phyloP scores from a whole-genome alignment of 2,797 vertebrate genomes.

The Dermochelys coriacea region DNA sequence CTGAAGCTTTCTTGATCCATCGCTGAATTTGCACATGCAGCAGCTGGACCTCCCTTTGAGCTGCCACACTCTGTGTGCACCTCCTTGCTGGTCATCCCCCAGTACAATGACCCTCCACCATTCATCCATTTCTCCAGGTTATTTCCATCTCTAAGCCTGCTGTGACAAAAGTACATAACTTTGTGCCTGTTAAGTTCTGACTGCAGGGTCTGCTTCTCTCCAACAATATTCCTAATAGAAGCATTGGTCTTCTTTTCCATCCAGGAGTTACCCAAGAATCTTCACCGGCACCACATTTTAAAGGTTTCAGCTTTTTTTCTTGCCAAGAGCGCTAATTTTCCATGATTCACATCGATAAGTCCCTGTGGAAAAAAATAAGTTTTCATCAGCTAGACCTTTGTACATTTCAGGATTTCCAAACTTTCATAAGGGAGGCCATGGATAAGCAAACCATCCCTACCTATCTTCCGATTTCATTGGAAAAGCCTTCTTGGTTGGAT shows the following conservation, averaged over 20 bases:
- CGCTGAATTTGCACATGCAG: background rate
- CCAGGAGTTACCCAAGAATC: background rate
- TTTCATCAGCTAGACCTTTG: background rate
- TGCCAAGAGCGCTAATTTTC: background rate
- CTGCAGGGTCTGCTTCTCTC: background rate
- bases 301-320: background rate
- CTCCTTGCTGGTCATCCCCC: background rate
- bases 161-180: background rate
- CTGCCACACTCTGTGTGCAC: background rate
- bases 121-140: background rate
- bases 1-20: background rate
- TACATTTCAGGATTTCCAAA: background rate
- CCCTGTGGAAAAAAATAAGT: background rate
- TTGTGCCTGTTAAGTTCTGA: background rate
- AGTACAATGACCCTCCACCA: background rate
- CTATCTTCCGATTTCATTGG: background rate
- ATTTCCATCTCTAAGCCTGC: background rate
- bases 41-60: background rate
- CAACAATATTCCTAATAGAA: background rate
- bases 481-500: background rate
- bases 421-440: background rate
- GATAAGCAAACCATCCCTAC: background rate
- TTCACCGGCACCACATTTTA: background rate
- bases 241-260: background rate
- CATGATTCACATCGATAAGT: background rate